phyloP scores from a whole-genome alignment of 2,113 vertebrate species.

The Calyptomena viridis region DNA sequence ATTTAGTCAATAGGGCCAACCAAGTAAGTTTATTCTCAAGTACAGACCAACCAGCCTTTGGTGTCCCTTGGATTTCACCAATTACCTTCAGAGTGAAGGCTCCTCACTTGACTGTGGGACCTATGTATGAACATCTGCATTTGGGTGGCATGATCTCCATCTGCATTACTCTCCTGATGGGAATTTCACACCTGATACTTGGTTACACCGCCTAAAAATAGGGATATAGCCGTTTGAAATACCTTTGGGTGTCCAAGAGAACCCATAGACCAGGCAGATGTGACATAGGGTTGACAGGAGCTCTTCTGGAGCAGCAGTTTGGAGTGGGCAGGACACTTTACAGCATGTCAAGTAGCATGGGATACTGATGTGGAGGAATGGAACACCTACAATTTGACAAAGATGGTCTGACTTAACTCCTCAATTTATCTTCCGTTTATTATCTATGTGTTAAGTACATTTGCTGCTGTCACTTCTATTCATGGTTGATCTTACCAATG shows the following conservation, averaged over 20 bases:
- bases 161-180: not conserved
- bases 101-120: not conserved
- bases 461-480: not conserved
- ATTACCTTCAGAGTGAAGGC: not conserved
- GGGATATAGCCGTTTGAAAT: not conserved
- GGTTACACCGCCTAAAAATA: not conserved
- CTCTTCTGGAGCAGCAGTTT: not conserved
- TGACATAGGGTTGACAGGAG: not conserved
- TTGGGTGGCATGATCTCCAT: not conserved
- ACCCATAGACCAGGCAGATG: not conserved
- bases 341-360: not conserved
- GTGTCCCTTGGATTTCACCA: not conserved
- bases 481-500: not conserved
- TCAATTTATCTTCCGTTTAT: not conserved
- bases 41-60: not conserved
- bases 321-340: accelerated
- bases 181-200: not conserved
- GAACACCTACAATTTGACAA: not conserved
- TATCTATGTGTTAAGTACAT: not conserved
- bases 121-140: not conserved
- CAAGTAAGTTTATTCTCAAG: not conserved
- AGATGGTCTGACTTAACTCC: not conserved
- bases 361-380: not conserved
- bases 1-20: not conserved
- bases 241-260: not conserved